Evolutionary conservation across 2,797 vertebrate species (phyloP), one percentile per base, ranked within the genome.

Genomic region (Alcedo atthis): DNA sequence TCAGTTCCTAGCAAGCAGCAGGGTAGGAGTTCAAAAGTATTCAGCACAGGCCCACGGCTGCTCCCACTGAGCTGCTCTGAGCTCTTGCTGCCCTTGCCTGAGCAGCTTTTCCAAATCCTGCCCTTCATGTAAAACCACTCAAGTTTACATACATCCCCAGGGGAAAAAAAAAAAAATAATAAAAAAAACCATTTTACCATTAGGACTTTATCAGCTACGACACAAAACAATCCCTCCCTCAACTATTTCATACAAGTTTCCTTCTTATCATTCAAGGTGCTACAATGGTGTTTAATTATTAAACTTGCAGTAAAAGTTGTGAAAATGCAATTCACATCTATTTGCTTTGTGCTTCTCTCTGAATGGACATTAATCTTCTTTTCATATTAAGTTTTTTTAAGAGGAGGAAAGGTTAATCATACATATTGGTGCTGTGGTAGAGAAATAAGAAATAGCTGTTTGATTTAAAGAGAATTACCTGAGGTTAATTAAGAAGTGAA

Each of bases 1-100:
- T 88, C 87, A 49, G 92, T 73, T 94, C 92, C 90, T 92, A 48
- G 86, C 64, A 89, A 94, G 93, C 69, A 3, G 59, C 58, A 58
- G 79, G 69, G 82, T 66, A 89, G 84, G 73, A 90, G 79, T 76
- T 94, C 81, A 87, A 45, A 78, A 76, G 43, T 51, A 85, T 37
- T 57, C 76, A 81, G 78, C 57, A 57, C 3, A 1, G 71, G 57
- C 86, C 87, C 83, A 45, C 0, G 0, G 45, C 81, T 70, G 85
- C 81, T 55, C 66, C 46, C 73, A 66, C 76, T 55, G 57, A 68
- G 16, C 57, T 64, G 64, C 88, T 64, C 75, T 40, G 57, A 87
- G 63, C 69, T 90, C 75, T 43, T 0, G 1, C 48, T 71, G 76
- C 62, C 48, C 71, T 62, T 4, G 1, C 61, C 40, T 46, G 19